These are phyloP conservation scores for Pyrrhia umbra DNA, from an alignment of 2,888 invertebrate species.

Conservation along the genomic window DNA sequence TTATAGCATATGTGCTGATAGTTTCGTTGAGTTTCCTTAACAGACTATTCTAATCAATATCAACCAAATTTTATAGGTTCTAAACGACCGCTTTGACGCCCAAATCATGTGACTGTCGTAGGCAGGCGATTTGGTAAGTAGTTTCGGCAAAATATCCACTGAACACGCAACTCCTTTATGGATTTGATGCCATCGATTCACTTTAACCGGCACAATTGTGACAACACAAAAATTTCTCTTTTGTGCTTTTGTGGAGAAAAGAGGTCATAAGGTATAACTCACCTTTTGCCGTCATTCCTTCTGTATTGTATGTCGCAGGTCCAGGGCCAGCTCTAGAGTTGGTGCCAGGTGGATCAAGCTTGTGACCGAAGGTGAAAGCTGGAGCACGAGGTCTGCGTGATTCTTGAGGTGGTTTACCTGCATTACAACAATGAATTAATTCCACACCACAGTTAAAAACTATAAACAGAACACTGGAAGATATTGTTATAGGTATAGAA, in stretches of 20 bases:
- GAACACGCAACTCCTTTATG: conserved; percentile 65
- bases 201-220: conserved; percentile 33
- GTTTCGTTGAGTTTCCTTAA: conserved; percentile 23
- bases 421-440: conserved; percentile 28
- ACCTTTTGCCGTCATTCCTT: conserved; percentile 96
- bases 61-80: conserved; percentile 40
- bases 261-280: conserved; percentile 56
- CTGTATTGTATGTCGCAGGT: conserved; percentile 97
- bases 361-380: conserved; percentile 95
- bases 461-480: too few species aligned
- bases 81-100: conserved; percentile 57
- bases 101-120: conserved; percentile 68
- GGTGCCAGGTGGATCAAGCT: conserved; percentile 87
- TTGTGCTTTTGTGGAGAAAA: conserved; percentile 21
- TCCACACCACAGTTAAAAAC: too few species aligned
- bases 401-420: conserved; percentile 94
- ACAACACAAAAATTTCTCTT: conserved; percentile 44
- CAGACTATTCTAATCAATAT: conserved; percentile 22
- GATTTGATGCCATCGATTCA: conserved; percentile 43
- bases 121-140: conserved; percentile 65
- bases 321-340: conserved; percentile 94
- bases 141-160: conserved; percentile 64
- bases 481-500: too few species aligned
- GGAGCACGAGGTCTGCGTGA: conserved; percentile 95
- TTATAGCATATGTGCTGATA: conserved; percentile 1